Percentiles rank a stretch among this genome's conserved stretches.
Conservation (phyloP, 2,797 vertebrate species). For the Loris lydekkerianus region DNA sequence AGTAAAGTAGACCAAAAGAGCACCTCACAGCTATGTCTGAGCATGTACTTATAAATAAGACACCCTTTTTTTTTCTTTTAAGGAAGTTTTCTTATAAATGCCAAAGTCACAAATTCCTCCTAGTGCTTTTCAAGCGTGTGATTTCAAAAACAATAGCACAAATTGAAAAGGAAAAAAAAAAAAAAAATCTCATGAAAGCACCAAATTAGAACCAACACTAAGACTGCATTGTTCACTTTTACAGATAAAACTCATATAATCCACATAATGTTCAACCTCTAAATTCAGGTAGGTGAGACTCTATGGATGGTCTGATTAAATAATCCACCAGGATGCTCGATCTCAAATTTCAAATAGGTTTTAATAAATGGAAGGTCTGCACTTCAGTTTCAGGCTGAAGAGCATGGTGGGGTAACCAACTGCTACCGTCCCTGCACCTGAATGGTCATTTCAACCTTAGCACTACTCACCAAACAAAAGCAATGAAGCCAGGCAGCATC, state of each 20-base stretch:
- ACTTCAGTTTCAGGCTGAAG: background rate
- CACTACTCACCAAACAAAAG: slow-evolving; percentile 21
- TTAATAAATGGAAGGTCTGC: background rate
- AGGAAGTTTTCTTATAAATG: slow-evolving; percentile 21
- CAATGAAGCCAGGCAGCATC: background rate
- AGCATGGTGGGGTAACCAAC: background rate
- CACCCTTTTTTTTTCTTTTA: background rate
- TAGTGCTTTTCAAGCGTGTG: background rate
- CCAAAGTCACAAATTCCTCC: background rate
- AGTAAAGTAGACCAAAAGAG: background rate
- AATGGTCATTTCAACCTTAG: background rate
- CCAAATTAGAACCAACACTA: slow-evolving; percentile 40
- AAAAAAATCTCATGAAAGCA: background rate
- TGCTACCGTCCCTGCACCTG: background rate
- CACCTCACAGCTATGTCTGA: background rate
- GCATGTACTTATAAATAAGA: background rate
- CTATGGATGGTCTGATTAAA: background rate
- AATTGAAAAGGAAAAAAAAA: background rate
- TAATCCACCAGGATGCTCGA: background rate
- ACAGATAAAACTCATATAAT: background rate
- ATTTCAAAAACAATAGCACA: slow-evolving; percentile 52
- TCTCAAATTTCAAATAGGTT: background rate
- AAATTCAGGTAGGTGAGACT: background rate
- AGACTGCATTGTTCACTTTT: background rate
- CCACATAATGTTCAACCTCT: background rate